A percentile compares a stretch with the other conserved stretches of the same genome.
Evolutionary conservation across 2,888 invertebrate genomes (phyloP).

Genomic region (Pycnomerus fuliginosus): DNA sequence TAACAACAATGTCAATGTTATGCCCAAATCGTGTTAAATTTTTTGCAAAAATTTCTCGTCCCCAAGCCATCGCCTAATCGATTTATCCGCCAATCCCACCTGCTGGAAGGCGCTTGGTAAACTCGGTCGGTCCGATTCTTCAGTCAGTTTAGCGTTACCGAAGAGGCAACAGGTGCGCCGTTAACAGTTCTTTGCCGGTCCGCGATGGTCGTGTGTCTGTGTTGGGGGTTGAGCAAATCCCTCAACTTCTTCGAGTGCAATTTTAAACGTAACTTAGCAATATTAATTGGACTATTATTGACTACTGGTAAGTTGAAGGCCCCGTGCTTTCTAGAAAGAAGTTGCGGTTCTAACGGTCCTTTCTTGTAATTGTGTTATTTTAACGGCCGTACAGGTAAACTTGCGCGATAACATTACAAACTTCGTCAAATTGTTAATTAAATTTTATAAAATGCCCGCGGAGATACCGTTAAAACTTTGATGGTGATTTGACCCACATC

Average conservation of each 20-base stretch:
- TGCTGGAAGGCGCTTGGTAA: constrained; percentile 24
- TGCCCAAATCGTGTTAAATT: too few relatives aligned
- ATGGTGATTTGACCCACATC: constrained; percentile 13
- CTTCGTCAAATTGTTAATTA: constrained; percentile 11
- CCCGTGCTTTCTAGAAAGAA: too few relatives aligned
- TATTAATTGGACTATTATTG: constrained; percentile 5
- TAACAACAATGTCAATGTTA: too few relatives aligned
- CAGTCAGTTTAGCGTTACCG: constrained; percentile 32
- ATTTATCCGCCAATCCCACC: too few relatives aligned
- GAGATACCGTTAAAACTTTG: constrained; percentile 11
- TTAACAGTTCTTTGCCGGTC: constrained; percentile 21
- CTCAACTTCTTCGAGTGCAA: constrained; percentile 6
- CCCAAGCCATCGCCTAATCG: too few relatives aligned
- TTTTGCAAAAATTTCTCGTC: too few relatives aligned
- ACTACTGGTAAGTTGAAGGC: constrained; percentile 12
- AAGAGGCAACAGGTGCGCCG: constrained; percentile 30
- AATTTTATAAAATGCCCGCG: constrained; percentile 1
- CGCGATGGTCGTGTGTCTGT: constrained; percentile 21
- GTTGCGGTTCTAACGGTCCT: too few relatives aligned
- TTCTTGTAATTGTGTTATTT: constrained; percentile 12
- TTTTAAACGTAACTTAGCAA: constrained; percentile 2
- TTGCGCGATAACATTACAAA: constrained; percentile 20
- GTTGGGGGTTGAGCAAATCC: constrained; percentile 8
- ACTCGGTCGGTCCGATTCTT: constrained; percentile 33
- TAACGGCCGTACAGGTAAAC: constrained; percentile 16